Percentiles rank a stretch among this genome's conserved stretches.
phyloP scores from a whole-genome alignment of 2,797 vertebrate genomes.

The Phoebastria nigripes region DNA sequence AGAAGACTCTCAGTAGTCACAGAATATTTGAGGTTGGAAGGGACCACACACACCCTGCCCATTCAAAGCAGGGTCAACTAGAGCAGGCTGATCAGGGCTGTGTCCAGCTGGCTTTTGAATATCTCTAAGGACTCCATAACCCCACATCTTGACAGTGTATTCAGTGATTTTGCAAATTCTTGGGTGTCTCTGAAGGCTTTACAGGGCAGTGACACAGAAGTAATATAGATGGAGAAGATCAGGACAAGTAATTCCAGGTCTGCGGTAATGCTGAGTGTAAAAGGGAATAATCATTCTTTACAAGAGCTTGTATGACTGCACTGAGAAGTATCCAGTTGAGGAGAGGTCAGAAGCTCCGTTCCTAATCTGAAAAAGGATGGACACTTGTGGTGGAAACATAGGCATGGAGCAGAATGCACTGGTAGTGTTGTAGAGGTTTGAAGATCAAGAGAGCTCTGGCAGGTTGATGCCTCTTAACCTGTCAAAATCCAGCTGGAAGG shows the following conservation, averaged over 20 bases:
- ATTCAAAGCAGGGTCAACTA: neutral
- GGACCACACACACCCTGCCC: rapidly evolving
- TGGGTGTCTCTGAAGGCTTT: neutral
- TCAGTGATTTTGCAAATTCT: neutral
- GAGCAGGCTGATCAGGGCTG: neutral
- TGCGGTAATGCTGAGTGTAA: neutral
- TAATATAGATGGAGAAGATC: neutral
- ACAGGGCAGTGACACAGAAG: neutral
- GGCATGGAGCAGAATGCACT: neutral
- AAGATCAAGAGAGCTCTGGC: neutral
- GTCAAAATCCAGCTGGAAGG: neutral
- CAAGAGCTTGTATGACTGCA: neutral
- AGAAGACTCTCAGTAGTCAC: neutral
- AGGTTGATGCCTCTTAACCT: neutral
- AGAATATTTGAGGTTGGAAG: neutral
- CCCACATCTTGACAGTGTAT: neutral
- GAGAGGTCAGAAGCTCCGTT: neutral
- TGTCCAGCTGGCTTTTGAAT: neutral
- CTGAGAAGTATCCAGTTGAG: neutral
- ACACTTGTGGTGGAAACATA: neutral
- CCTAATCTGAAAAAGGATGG: neutral
- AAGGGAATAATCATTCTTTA: neutral
- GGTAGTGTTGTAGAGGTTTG: neutral
- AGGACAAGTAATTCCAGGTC: neutral
- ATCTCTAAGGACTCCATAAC: neutral